Conservation (phyloP, 2,113 vertebrate species). For the Ceyx cyanopectus region DNA sequence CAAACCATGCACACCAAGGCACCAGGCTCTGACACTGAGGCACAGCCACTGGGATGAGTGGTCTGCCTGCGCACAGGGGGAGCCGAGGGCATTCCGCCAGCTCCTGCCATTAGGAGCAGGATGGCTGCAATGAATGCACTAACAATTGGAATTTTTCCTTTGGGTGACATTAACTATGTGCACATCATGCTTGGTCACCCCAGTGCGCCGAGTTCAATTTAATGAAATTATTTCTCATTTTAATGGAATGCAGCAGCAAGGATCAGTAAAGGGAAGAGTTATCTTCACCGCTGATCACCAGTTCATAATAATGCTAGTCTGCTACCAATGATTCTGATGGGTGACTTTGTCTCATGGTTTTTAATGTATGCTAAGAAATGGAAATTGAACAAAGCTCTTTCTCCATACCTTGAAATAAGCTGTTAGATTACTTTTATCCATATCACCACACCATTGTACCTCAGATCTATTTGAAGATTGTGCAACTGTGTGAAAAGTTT, state of each 20-base stretch:
- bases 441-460: background rate
- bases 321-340: background rate
- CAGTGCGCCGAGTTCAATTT: background rate
- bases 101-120: background rate
- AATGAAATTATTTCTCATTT: constrained; percentile 3
- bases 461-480: background rate
- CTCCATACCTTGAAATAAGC: constrained; percentile 10
- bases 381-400: constrained; percentile 1
- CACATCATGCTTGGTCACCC: background rate
- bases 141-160: background rate
- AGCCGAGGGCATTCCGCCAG: background rate
- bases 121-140: rapidly evolving
- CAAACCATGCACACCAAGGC: background rate
- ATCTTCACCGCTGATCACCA: background rate
- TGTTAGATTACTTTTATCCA: background rate
- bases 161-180: background rate
- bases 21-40: background rate
- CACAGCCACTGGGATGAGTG: rapidly evolving
- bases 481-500: background rate
- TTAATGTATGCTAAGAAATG: constrained; percentile 52
- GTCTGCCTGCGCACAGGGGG: rapidly evolving
- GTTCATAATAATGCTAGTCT: background rate
- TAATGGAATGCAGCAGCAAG: constrained; percentile 36
- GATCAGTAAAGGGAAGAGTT: constrained; percentile 33
- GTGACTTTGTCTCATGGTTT: background rate